phyloP scores from a whole-genome alignment of 2,113 vertebrate genomes.

The Varanus salvator region DNA sequence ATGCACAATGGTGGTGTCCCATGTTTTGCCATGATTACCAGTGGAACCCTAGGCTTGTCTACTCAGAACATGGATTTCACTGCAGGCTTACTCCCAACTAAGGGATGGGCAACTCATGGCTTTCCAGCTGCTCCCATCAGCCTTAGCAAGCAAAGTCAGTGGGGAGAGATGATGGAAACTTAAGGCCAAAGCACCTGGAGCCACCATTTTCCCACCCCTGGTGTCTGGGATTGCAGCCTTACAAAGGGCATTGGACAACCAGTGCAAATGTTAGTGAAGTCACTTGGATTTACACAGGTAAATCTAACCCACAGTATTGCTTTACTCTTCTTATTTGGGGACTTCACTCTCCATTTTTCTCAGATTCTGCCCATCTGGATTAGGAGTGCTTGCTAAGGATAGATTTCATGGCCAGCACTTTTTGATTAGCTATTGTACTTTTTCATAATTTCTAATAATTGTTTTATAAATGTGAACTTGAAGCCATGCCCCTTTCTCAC shows the following conservation, averaged over 20 bases:
- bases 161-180: no score
- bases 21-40: not conserved
- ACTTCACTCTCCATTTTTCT: not conserved
- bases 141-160: not conserved
- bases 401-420: not conserved
- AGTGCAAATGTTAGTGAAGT: not conserved
- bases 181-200: no score
- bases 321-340: not conserved
- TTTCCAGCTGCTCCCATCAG: not conserved
- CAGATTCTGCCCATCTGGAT: not conserved
- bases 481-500: not conserved
- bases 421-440: not conserved
- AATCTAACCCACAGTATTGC: not conserved
- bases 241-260: not conserved
- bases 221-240: no score
- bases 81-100: not conserved
- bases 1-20: constrained; percentile 5
- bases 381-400: not conserved
- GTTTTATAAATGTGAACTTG: not conserved
- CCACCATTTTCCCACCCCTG: no score
- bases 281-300: not conserved
- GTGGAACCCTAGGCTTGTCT: not conserved
- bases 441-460: not conserved
- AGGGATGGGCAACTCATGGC: not conserved
- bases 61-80: not conserved